A percentile compares a stretch with the other conserved stretches of the same genome.
Evolutionary conservation across 2,888 invertebrate genomes (phyloP).

Genomic region (Cheiracanthium punctorium): DNA sequence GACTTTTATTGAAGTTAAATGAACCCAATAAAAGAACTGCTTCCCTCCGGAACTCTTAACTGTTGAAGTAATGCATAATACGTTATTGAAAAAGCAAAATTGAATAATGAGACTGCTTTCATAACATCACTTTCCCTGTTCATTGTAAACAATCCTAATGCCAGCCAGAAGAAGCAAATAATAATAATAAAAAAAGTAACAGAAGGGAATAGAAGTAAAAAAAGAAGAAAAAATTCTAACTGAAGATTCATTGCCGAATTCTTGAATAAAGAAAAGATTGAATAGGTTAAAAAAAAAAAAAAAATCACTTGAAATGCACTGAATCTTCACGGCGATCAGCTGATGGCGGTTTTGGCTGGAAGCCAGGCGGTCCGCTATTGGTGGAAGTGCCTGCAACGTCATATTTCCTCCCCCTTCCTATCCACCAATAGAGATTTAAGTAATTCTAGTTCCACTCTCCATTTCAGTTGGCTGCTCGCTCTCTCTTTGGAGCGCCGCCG

Average conservation of each 20-base stretch:
- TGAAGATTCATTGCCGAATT: slow-evolving; percentile 9
- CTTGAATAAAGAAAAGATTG: slow-evolving; percentile 12
- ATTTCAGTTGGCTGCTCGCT: not conserved
- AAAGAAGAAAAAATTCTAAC: not conserved
- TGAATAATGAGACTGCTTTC: not conserved
- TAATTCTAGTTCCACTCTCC: not conserved
- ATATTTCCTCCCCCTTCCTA: not conserved
- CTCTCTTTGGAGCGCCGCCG: not conserved
- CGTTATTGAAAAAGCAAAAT: not conserved
- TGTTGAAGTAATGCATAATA: not conserved
- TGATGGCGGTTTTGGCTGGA: not conserved
- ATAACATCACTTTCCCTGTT: not conserved
- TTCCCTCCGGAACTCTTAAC: not conserved
- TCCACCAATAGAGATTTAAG: not conserved
- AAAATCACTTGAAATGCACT: not conserved
- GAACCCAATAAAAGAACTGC: not conserved
- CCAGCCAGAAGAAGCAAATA: not conserved
- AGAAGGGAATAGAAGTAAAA: not conserved
- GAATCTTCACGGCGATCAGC: slow-evolving; percentile 5
- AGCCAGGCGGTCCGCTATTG: not conserved
- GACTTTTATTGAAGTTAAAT: not conserved
- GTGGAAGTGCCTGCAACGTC: not conserved
- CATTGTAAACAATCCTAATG: not conserved
- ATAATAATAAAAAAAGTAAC: not conserved
- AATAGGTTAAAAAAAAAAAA: not conserved